Percentiles rank a stretch among this genome's conserved stretches.
Evolutionary conservation across 2,113 vertebrate genomes (phyloP).

Genomic region (Rissa tridactyla): DNA sequence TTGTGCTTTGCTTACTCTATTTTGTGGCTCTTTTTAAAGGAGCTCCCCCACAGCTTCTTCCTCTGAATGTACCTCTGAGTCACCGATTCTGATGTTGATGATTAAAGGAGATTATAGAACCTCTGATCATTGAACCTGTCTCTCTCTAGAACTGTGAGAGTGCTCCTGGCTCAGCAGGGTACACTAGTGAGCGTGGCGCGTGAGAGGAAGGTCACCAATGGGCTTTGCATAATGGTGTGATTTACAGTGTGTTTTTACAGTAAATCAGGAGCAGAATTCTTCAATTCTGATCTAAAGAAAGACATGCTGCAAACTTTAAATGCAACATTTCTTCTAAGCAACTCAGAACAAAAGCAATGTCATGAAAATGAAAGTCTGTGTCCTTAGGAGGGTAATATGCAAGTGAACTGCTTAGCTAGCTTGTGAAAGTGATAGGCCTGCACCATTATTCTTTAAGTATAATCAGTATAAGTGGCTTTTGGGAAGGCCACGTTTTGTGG

Average conservation of each 20-base stretch:
- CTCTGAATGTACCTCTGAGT: constrained; percentile 32
- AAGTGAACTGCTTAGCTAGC: not conserved
- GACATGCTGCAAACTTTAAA: not conserved
- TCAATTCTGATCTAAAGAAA: not conserved
- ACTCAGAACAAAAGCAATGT: not conserved
- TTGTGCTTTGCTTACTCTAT: constrained; percentile 70
- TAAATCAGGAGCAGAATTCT: not conserved
- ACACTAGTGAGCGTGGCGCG: not conserved
- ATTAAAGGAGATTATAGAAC: not conserved
- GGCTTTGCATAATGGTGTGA: not conserved
- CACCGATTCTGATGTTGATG: not conserved
- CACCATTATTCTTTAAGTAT: not conserved
- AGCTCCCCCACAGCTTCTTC: constrained; percentile 41
- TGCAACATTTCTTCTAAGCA: not conserved
- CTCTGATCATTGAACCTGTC: not conserved
- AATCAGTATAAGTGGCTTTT: not conserved
- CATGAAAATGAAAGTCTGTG: not conserved
- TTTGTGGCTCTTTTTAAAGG: constrained; percentile 59
- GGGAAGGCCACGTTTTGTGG: not conserved
- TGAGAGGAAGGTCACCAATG: not conserved
- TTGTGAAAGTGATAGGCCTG: not conserved
- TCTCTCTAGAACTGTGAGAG: not conserved
- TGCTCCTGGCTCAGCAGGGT: not conserved
- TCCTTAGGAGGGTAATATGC: not conserved
- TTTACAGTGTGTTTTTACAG: not conserved